These are phyloP conservation scores for Sebastes aleutianus DNA, from an alignment of 2,797 vertebrate species.

Conservation along the genomic window DNA sequence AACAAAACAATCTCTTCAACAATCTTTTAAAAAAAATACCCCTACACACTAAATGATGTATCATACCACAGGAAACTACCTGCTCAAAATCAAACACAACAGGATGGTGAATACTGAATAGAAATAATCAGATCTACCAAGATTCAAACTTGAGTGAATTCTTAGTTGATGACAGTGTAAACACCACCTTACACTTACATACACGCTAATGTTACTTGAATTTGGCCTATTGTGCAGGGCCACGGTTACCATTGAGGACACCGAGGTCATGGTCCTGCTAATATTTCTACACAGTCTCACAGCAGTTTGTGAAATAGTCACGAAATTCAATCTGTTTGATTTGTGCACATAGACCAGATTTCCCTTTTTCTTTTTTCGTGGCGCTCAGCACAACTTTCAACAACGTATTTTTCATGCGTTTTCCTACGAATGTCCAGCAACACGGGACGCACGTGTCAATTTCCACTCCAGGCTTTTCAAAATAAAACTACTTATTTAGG, in stretches of 20 bases:
- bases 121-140: slow-evolving; percentile 7
- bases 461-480: no score
- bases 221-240: neutral
- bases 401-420: no score
- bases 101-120: neutral
- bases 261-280: neutral
- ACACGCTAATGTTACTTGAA: neutral
- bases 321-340: no score
- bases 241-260: neutral
- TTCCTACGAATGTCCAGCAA: no score
- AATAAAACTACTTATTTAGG: no score
- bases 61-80: neutral
- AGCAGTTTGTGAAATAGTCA: no score
- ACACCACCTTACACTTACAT: neutral
- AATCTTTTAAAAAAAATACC: slow-evolving; percentile 5
- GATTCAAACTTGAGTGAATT: neutral
- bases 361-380: no score
- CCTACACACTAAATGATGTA: neutral
- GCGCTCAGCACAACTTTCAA: no score
- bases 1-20: slow-evolving; percentile 8
- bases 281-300: no score
- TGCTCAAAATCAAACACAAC: neutral
- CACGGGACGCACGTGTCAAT: no score
- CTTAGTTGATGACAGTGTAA: neutral
- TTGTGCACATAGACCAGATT: no score